Evolutionary conservation across 2,888 invertebrate species (phyloP), one percentile per base, ranked within the genome.

Genomic region (Thymelicus acteon): DNA sequence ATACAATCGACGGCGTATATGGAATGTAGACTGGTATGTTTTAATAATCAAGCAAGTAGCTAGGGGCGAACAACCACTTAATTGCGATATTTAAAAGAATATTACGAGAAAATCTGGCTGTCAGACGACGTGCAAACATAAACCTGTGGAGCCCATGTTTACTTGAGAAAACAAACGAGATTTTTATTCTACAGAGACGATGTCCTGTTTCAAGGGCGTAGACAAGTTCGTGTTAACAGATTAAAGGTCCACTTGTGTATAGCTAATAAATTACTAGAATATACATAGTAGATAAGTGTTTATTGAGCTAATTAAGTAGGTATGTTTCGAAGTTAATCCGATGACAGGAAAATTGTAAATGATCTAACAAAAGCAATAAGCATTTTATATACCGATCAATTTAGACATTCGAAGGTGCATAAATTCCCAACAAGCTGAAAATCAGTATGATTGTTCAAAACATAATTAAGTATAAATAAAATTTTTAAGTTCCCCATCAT

Each of bases 1-100:
- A 70, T 70, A 70, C 69, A 70, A 70, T 70, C 63, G 69, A 7
- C 63, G 48, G 63, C 69, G 69, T 70, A 64, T 70, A 70, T 70
- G 69, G 69, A 70, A 70, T 69, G 69, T 64, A 63, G 69, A 49
- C 69, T 69, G 63, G 69, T 69, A 69, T 69, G 69, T 58, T 15
- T 68, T 62, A 68, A 62, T 68, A 68, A 61, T 54, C 60, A 40
- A 40, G 60, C 67, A 67, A 61, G 49, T 31, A 24, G 67, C 67
- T 52, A 68, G 67, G 67, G 67, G 31, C 60, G 67, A 54, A 54
- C 54, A 62, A 61, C 60, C 66, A 44, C 54, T 54, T 54, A 12
- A 54, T 54, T 54, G 19, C 10, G 12, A 48, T 49, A 54, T 54
- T 54, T 54, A 24, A 54, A 54, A 54, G 8, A 54, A 58, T 58